phyloP scores from a whole-genome alignment of 2,888 invertebrate species.

The Nomada goodeniana region DNA sequence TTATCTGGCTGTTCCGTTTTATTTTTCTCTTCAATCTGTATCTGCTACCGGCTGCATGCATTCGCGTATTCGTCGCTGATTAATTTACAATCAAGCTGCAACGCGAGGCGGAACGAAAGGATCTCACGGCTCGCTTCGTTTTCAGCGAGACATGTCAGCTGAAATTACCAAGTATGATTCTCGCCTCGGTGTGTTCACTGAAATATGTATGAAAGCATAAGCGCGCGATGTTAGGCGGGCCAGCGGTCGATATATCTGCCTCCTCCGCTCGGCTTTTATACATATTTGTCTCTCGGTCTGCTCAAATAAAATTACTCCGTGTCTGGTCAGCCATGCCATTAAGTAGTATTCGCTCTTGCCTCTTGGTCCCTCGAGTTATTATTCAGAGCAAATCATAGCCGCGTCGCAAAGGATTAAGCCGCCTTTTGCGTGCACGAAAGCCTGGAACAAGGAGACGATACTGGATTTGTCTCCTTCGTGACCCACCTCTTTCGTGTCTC shows the following conservation, averaged over 20 bases:
- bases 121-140: constrained; percentile 39
- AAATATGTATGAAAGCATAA: constrained; percentile 82
- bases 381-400: constrained; percentile 82
- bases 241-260: constrained; percentile 53
- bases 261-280: background rate
- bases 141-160: constrained; percentile 58
- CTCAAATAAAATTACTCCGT: too few species aligned
- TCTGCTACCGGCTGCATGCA: background rate
- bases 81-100: constrained; percentile 27
- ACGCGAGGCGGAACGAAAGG: constrained; percentile 12
- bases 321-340: too few species aligned
- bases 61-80: constrained; percentile 1
- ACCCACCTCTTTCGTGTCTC: constrained; percentile 71
- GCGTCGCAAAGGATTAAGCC: constrained; percentile 71
- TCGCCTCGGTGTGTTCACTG: constrained; percentile 63
- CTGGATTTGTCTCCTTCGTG: constrained; percentile 47
- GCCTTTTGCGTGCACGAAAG: constrained; percentile 75
- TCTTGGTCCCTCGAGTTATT: constrained; percentile 80
- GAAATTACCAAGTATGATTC: constrained; percentile 81
- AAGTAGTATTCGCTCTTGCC: too few species aligned
- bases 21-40: background rate
- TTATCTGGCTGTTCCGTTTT: too few species aligned
- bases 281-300: constrained; percentile 23
- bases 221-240: constrained; percentile 66
- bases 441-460: constrained; percentile 67